Base-by-base conservation (phyloP, 2,888 invertebrate species). In the Fragum sueziense region DNA sequence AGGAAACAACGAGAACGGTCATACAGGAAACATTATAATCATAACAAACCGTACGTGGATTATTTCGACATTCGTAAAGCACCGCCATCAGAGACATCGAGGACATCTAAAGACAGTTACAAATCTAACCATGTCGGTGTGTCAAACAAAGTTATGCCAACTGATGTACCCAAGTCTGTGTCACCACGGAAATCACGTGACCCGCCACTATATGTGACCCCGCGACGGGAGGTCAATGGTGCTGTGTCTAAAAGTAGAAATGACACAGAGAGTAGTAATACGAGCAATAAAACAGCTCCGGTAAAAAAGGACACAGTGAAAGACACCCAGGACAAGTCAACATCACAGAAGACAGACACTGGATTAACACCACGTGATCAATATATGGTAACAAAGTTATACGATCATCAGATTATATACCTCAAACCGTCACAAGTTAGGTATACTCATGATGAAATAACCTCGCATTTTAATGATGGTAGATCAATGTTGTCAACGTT, bases 371-470 rank as follows among this genome's bases (percentile, higher is more conserved):
- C 84, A 14, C 51, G 84, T 37, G 84, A 84, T 51, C 76, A 80
- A 51, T 84, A 84, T 51, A 84, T 84, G 84, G 80, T 84, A 0
- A 80, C 78, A 25, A 84, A 84, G 57, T 51, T 84, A 20, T 84
- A 84, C 51, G 77, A 76, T 14, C 59, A 76, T 22, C 70, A 84
- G 37, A 81, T 84, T 14, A 84, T 81, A 22, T 75, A 79, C 70
- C 41, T 84, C 22, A 81, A 78, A 57, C 84, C 84, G 17, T 81
- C 81, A 0, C 79, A 82, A 62, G 76, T 84, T 47, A 27, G 84
- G 29, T 84, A 84, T 67, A 84, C 84, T 25, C 81, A 84, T 65
- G 84, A 81, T 27, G 76, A 81, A 68, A 84, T 84, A 20, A 73
- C 78, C 20, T 79, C 84, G 2, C 84, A 84, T 82, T 84, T 84